Percentiles rank a stretch among this genome's conserved stretches.
Evolutionary conservation across 2,113 vertebrate genomes (phyloP).

Genomic region (Pelvicachromis taeniatus): DNA sequence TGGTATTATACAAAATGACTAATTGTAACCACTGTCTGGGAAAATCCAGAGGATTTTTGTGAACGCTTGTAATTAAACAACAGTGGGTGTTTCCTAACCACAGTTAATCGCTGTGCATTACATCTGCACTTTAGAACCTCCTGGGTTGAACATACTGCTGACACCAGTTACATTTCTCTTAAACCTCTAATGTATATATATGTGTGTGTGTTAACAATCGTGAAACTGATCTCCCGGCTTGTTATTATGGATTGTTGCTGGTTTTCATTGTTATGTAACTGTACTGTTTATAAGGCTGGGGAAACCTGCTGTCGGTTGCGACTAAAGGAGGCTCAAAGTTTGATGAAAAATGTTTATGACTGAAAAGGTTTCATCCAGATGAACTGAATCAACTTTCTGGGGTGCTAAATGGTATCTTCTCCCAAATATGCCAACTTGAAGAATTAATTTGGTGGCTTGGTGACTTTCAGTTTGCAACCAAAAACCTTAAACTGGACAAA

Average conservation of each 20-base stretch:
- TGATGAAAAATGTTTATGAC: neutral
- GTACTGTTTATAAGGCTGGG: neutral
- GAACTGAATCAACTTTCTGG: neutral
- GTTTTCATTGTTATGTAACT: neutral
- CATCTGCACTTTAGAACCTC: neutral
- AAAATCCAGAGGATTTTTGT: neutral
- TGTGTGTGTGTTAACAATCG: too few species aligned
- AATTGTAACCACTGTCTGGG: neutral
- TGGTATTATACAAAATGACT: neutral
- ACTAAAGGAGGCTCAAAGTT: neutral
- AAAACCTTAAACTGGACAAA: neutral
- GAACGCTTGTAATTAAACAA: neutral
- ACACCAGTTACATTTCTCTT: neutral
- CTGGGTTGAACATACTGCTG: neutral
- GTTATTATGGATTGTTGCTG: neutral
- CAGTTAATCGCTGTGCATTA: neutral
- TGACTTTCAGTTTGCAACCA: neutral
- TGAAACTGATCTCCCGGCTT: neutral
- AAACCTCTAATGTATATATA: neutral
- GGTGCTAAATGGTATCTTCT: neutral
- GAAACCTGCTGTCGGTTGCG: neutral
- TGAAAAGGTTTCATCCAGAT: neutral
- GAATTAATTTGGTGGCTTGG: neutral
- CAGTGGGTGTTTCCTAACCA: neutral
- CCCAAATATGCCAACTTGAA: neutral